Base-by-base conservation (phyloP, 2,113 vertebrate species). In the Rhinolophus ferrumequinum region DNA sequence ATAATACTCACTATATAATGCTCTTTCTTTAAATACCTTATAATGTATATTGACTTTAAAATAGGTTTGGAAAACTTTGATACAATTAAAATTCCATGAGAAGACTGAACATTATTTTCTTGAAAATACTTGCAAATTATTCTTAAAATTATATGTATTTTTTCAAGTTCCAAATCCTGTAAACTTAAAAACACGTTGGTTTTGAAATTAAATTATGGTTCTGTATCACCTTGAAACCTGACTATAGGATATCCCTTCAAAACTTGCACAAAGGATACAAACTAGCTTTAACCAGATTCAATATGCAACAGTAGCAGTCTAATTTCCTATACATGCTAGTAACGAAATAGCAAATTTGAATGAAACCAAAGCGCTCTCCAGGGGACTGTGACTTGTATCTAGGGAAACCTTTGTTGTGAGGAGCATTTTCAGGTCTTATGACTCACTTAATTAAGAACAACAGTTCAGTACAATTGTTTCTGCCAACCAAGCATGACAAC, bases 351-450 rank as follows among this genome's bases (percentile, higher is more conserved):
- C 5, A 73, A 35, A 84, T 92, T 1, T 84, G 35, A 94, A 73
- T 26, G 30, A 75, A 88, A 81, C 6, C 60, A 69, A 84, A 91
- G 82, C 13, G 44, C 33, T n/a, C 52, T 75, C 67, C 52, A 28
- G 70, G 54, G 38, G 41, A 60, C 73, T 81, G 26, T 47, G 33
- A 6, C 72, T 70, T 87, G 8, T 83, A 60, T 77, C 82, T 67
- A 83, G 76, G 19, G 88, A 95, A 92, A 80, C 50, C 47, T 91
- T 73, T 84, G 76, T 80, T 95, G 54, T 89, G 52, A 92, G 56
- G 47, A 88, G 38, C 26, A 44, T 47, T 92, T 93, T 85, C 22
- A 89, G 33, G 66, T 54, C 60, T 62, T 33, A 41, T 47, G 72
- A 41, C 60, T 94, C 87, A 54, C 22, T 73, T 66, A 66, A 77